These are phyloP conservation scores for Drosophila glabriapex DNA, from an alignment of 2,888 invertebrate genomes.

Conservation along the genomic window DNA sequence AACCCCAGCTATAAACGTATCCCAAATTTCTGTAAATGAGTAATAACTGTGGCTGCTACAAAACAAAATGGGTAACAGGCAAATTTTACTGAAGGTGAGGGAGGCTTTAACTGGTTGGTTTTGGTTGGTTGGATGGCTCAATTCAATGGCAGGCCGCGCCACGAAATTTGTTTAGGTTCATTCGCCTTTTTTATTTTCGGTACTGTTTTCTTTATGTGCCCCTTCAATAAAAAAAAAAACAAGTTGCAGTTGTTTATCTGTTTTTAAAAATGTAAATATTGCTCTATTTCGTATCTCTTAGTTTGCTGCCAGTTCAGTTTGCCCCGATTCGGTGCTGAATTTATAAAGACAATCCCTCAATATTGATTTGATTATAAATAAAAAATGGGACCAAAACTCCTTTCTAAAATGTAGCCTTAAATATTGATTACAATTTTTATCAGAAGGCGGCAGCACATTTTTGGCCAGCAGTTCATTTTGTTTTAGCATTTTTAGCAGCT, in stretches of 20 bases:
- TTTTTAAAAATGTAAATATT: constrained; percentile 27
- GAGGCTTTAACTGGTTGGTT: background rate
- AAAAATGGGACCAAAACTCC: constrained; percentile 13
- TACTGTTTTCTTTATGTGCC: constrained; percentile 17
- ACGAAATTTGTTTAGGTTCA: constrained; percentile 65
- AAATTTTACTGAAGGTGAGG: constrained; percentile 1
- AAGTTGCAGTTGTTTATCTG: constrained; percentile 29
- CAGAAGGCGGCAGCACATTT: background rate
- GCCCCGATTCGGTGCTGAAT: background rate
- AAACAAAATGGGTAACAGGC: constrained; percentile 6
- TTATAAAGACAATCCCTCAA: background rate
- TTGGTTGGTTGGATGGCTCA: constrained; percentile 1
- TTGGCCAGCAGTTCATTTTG: background rate
- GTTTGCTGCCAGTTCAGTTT: background rate
- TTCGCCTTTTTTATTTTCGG: constrained; percentile 25
- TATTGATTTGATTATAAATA: constrained; percentile 41
- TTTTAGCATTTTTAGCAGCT: background rate
- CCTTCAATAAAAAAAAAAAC: constrained; percentile 7
- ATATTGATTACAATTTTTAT: constrained; percentile 11
- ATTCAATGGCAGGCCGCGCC: constrained; percentile 40
- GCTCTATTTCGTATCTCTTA: constrained; percentile 4
- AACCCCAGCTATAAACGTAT: constrained; percentile 9
- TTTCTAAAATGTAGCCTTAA: background rate
- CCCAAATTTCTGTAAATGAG: constrained; percentile 71
- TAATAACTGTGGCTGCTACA: constrained; percentile 67